Evolutionary conservation across 2,797 vertebrate species (phyloP).

Genomic region (Potorous gilbertii): DNA sequence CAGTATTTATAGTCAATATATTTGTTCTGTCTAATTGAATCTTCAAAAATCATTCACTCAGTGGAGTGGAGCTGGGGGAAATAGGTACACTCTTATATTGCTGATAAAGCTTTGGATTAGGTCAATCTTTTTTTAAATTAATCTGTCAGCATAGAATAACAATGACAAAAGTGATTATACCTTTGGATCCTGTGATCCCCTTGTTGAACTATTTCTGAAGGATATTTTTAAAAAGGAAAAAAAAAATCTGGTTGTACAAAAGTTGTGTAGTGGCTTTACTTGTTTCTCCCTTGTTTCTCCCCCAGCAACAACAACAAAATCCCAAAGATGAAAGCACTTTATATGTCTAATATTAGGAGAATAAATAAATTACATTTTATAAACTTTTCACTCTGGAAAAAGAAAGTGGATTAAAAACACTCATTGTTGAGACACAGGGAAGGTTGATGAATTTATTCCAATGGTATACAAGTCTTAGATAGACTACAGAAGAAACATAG

Average conservation of each 20-base stretch:
- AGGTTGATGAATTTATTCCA: neutral
- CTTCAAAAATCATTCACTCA: neutral
- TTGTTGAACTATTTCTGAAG: neutral
- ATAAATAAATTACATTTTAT: neutral
- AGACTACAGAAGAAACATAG: neutral
- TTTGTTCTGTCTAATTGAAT: neutral
- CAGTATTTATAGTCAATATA: neutral
- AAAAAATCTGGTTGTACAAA: conserved; percentile 7
- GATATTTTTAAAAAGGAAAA: conserved; percentile 50
- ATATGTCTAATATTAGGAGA: neutral
- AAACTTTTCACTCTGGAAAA: neutral
- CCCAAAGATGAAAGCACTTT: neutral
- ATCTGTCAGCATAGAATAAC: neutral
- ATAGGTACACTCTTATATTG: neutral
- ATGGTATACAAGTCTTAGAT: neutral
- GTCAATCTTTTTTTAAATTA: neutral
- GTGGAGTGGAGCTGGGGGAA: neutral
- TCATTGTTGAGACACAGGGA: neutral
- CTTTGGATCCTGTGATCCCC: neutral
- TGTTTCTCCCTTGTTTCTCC: neutral
- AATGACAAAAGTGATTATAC: neutral
- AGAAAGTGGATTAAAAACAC: neutral
- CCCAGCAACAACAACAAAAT: no score
- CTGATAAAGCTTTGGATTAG: neutral
- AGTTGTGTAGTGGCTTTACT: neutral